Evolutionary conservation across 2,797 vertebrate genomes (phyloP), one percentile per base, ranked within the genome.

Genomic region (Hybognathus amarus): DNA sequence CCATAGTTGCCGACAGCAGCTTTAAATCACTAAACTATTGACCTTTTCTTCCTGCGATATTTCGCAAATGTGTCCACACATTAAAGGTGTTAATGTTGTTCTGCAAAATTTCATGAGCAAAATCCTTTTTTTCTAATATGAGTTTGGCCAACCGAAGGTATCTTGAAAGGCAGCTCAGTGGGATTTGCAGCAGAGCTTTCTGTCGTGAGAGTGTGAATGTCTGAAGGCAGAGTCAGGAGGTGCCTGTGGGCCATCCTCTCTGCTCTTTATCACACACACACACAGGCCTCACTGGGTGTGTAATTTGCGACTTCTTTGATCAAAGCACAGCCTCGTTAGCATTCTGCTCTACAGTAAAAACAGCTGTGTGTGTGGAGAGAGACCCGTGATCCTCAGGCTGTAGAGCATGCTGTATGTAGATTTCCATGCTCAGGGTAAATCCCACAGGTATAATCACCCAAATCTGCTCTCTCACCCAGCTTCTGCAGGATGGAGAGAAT

Each of bases 281-380:
- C n/a, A 70, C 70, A 87, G 47, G 79, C 61, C 80, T 87, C 74
- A 70, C 82, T 70, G 77, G 82, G 82, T 84, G 87, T 73, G 92
- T 95, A 95, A 95, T 95, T 94, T 91, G 90, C 91, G 89, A 90
- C 91, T 87, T 91, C 92, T 95, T 95, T 95, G 93, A 95, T 95
- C 94, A 94, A 90, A 93, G 92, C 92, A 91, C 89, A 69, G 91
- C 92, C 93, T 94, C 90, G 91, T 94, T 95, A 94, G 92, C 93
- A 92, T 91, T 92, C 90, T 89, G 90, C 91, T 84, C 89, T 91
- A 92, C 85, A 85, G 90, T 92, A 90, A 91, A 93, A 92, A 93
- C 94, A 94, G 94, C 94, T 95, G 87, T 92, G 90, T 90, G 89
- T 33, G 87, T 83, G 47, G 73, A 36, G 59, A 66, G 36, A 74